Evolutionary conservation across 2,113 vertebrate species (phyloP).

Genomic region (Dromiciops gliroides): DNA sequence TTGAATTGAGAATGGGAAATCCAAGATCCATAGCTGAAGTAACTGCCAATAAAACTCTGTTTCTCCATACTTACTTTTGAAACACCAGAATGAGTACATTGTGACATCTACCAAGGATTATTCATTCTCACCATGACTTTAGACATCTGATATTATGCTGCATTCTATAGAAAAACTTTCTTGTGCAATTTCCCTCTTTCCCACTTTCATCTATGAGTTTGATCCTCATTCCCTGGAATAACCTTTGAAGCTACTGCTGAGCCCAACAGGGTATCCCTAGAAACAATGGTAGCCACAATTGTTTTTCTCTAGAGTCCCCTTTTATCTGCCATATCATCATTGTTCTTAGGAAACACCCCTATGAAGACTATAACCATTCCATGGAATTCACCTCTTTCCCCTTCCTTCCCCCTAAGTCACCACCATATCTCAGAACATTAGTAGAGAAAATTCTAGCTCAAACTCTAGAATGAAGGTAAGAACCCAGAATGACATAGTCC

Average conservation of each 20-base stretch:
- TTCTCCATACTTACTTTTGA: not conserved
- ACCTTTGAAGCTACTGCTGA: too few species aligned
- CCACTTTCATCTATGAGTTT: not conserved
- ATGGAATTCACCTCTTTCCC: not conserved
- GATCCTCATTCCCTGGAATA: not conserved
- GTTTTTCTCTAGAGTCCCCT: not conserved
- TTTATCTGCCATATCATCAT: not conserved
- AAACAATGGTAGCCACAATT: not conserved
- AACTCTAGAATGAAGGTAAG: not conserved
- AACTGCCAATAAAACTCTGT: not conserved
- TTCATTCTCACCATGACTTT: not conserved
- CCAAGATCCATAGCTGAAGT: not conserved
- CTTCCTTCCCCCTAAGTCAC: not conserved
- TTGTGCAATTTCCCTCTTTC: not conserved
- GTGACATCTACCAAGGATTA: not conserved
- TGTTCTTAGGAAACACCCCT: not conserved
- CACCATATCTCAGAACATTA: not conserved
- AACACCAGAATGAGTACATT: not conserved
- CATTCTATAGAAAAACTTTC: not conserved
- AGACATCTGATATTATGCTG: too few species aligned
- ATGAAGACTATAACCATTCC: not conserved
- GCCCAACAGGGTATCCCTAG: not conserved
- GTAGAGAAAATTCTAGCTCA: not conserved
- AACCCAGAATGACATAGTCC: not conserved
- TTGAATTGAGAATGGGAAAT: not conserved